phyloP scores from a whole-genome alignment of 2,888 invertebrate species.

The Brenthis ino region DNA sequence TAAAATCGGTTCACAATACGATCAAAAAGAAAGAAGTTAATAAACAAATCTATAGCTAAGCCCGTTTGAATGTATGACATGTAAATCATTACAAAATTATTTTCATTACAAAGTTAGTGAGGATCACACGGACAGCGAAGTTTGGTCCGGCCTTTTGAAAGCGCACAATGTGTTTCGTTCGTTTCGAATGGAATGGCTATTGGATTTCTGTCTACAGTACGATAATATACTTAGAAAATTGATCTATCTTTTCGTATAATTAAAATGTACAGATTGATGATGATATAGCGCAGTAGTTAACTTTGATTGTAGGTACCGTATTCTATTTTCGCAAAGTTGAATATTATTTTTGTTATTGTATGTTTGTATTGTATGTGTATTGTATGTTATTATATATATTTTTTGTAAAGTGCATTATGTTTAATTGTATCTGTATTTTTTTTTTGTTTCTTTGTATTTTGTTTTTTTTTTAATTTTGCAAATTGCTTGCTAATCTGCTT shows the following conservation, averaged over 20 bases:
- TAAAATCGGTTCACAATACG: too few species aligned
- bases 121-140: conserved; percentile 13
- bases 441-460: too few species aligned
- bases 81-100: conserved; percentile 13
- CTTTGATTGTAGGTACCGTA: neutral
- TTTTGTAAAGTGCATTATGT: too few species aligned
- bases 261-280: neutral
- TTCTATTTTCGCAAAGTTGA: conserved; percentile 39
- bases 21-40: neutral
- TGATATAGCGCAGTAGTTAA: neutral
- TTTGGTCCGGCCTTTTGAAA: conserved; percentile 1
- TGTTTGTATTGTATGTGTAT: too few species aligned
- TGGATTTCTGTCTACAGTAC: conserved; percentile 6
- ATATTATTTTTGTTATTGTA: too few species aligned
- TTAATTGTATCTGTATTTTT: too few species aligned
- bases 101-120: conserved; percentile 19
- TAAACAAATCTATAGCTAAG: neutral
- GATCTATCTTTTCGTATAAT: neutral
- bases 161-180: conserved; percentile 9
- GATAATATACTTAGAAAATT: conserved; percentile 7
- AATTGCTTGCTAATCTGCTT: too few species aligned
- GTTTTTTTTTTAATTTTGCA: too few species aligned
- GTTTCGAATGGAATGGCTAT: neutral
- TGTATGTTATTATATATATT: too few species aligned
- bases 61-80: conserved; percentile 5